Percentiles rank a stretch among this genome's conserved stretches.
Evolutionary conservation across 1,140 invertebrate species (phyloP).

Genomic region (Cydia strobilella): DNA sequence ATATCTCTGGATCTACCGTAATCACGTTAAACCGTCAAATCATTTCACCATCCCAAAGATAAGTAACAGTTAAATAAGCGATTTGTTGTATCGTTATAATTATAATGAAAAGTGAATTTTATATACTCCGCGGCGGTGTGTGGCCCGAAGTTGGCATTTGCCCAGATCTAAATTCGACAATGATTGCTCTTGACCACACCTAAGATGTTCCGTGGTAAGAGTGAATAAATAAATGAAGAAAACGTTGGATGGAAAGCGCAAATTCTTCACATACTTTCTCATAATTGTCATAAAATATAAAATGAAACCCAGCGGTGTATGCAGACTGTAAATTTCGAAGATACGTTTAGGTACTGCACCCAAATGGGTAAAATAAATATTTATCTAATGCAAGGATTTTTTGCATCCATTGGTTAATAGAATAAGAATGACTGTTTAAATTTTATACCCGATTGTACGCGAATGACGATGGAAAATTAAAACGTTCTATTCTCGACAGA

Average conservation of each 20-base stretch:
- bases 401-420: conserved; percentile 5
- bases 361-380: no score
- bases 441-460: conserved; percentile 64
- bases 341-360: conserved; percentile 42
- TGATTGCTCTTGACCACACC: conserved; percentile 70
- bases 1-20: neutral
- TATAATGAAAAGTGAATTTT: conserved; percentile 45
- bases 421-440: conserved; percentile 69
- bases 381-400: conserved; percentile 37
- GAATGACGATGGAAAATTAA: conserved; percentile 77
- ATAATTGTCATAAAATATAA: neutral
- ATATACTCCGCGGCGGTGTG: neutral
- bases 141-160: conserved; percentile 51
- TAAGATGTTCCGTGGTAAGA: conserved; percentile 59
- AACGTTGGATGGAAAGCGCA: conserved; percentile 7
- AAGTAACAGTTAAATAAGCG: neutral
- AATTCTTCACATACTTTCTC: conserved; percentile 1
- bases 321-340: conserved; percentile 7
- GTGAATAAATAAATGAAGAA: conserved; percentile 37
- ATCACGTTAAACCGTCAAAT: neutral
- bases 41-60: neutral
- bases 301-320: neutral
- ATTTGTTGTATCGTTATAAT: conserved; percentile 13
- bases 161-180: conserved; percentile 73
- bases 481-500: conserved; percentile 67